These are phyloP conservation scores for Villa cingulata DNA, from an alignment of 2,888 invertebrate genomes.

Conservation along the genomic window DNA sequence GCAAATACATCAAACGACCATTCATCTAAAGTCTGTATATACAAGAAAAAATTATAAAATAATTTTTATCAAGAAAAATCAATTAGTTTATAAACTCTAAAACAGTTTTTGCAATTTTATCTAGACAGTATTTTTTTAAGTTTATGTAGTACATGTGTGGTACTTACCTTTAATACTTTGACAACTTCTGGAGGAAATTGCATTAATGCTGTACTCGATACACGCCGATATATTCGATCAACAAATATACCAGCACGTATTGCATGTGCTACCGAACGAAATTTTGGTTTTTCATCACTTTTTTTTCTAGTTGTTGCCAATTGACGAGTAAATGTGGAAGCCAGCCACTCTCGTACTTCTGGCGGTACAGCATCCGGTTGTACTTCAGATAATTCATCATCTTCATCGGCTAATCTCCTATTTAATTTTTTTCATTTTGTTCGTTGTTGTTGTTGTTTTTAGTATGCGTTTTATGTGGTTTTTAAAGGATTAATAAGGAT, in stretches of 20 bases:
- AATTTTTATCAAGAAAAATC: too few relatives aligned
- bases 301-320: constrained; percentile 62
- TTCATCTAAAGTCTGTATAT: constrained; percentile 63
- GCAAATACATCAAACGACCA: constrained; percentile 94
- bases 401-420: constrained; percentile 76
- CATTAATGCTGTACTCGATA: constrained; percentile 63
- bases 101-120: too few relatives aligned
- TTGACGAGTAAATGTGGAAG: constrained; percentile 88
- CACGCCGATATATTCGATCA: constrained; percentile 79
- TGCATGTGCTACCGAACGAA: constrained; percentile 90
- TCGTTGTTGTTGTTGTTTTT: too few relatives aligned
- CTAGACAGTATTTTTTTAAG: too few relatives aligned
- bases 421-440: constrained; percentile 8
- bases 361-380: constrained; percentile 93
- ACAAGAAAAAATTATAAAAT: background rate
- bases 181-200: constrained; percentile 81
- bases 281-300: constrained; percentile 73
- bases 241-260: constrained; percentile 94
- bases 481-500: background rate
- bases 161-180: constrained; percentile 68
- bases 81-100: too few relatives aligned
- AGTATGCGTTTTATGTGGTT: too few relatives aligned
- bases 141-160: too few relatives aligned
- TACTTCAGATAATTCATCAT: constrained; percentile 90
- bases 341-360: constrained; percentile 93